Evolutionary conservation across 2,113 vertebrate genomes (phyloP).

Genomic region (Lagopus leucura): DNA sequence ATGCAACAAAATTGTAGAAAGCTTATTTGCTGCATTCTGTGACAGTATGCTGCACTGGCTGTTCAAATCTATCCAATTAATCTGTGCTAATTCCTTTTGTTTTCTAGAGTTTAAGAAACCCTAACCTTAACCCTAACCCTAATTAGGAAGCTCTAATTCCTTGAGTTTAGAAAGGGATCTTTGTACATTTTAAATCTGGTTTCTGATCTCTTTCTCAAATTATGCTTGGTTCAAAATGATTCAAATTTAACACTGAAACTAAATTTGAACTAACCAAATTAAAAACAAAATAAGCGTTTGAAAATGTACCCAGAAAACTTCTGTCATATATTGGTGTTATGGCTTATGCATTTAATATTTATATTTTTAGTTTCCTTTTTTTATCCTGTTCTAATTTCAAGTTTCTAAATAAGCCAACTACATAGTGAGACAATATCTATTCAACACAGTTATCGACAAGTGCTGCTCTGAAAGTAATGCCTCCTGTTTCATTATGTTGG

Average conservation of each 20-base stretch:
- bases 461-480: too few species aligned
- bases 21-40: background rate
- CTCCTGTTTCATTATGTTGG: too few species aligned
- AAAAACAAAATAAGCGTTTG: background rate
- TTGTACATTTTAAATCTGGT: background rate
- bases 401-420: background rate
- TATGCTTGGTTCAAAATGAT: background rate
- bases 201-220: background rate
- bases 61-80: background rate
- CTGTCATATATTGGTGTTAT: background rate
- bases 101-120: background rate
- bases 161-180: background rate
- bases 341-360: background rate
- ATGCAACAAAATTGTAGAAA: background rate
- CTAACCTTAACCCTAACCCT: fast-evolving
- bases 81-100: background rate
- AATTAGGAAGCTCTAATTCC: background rate
- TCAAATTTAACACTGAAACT: background rate
- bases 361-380: background rate
- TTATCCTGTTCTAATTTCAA: background rate
- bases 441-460: background rate
- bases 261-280: background rate
- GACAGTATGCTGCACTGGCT: fast-evolving
- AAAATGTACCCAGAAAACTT: background rate
- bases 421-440: fast-evolving